Evolutionary conservation across 2,113 vertebrate genomes (phyloP).

Genomic region (Diphyllodes magnificus): DNA sequence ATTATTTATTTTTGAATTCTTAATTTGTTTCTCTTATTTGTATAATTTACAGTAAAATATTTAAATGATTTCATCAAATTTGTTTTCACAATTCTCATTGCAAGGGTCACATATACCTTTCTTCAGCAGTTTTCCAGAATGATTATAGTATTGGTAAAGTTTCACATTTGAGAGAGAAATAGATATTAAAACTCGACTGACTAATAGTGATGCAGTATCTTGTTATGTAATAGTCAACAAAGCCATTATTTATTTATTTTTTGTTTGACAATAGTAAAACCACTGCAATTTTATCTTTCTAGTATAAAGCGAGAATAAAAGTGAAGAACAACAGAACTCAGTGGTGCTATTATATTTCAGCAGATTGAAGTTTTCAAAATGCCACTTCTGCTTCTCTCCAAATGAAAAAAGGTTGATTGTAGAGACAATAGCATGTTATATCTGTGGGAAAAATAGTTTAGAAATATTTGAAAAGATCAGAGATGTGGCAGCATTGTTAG

Average conservation of each 20-base stretch:
- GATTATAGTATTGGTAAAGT: background rate
- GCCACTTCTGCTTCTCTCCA: constrained; percentile 33
- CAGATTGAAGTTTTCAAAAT: constrained; percentile 56
- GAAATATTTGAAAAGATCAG: constrained; percentile 25
- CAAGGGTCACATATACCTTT: background rate
- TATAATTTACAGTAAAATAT: background rate
- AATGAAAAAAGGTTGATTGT: constrained; percentile 16
- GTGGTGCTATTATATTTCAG: constrained; percentile 4
- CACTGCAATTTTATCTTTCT: constrained; percentile 4
- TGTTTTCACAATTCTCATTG: background rate
- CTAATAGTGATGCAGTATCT: background rate
- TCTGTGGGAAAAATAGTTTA: constrained; percentile 5
- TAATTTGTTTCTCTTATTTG: background rate
- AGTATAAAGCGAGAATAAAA: constrained; percentile 11
- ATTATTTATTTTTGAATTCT: background rate
- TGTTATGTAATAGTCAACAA: background rate
- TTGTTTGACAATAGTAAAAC: constrained; percentile 15
- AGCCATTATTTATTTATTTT: constrained; percentile 23
- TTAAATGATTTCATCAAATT: background rate
- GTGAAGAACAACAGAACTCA: background rate
- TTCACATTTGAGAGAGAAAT: background rate
- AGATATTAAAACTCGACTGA: background rate
- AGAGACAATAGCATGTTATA: constrained; percentile 24
- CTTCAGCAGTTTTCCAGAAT: background rate
- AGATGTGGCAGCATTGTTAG: background rate